Conservation (phyloP, 2,113 vertebrate species). For the Sinocyclocheilus anophthalmus region DNA sequence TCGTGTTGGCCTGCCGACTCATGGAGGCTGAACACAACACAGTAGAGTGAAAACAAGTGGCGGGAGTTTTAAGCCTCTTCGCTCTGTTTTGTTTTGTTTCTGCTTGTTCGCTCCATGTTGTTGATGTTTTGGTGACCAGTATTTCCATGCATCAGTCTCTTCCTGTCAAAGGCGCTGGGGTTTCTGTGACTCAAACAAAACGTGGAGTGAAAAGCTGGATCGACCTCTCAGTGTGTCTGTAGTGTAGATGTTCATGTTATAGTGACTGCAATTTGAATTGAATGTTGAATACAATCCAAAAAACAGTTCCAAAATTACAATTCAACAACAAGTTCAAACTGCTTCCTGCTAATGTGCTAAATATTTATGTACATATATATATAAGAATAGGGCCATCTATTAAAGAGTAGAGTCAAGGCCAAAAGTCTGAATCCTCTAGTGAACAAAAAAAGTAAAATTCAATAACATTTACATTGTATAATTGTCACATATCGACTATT, state of each 20-base stretch:
- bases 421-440: not conserved
- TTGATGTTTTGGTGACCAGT: slow-evolving; percentile 39
- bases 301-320: not conserved
- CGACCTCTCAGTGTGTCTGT: not conserved
- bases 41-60: slow-evolving; percentile 23
- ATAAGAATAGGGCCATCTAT: too few relatives aligned
- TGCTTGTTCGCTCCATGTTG: not conserved
- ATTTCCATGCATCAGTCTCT: slow-evolving; percentile 31
- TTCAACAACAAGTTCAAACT: not conserved
- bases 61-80: slow-evolving; percentile 22
- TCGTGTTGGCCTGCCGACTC: slow-evolving; percentile 39
- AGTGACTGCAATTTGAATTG: not conserved
- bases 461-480: not conserved
- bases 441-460: not conserved
- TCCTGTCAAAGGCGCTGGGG: slow-evolving; percentile 27
- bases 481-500: not conserved
- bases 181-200: slow-evolving; percentile 28
- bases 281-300: not conserved
- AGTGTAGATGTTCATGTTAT: not conserved
- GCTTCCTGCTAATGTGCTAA: not conserved
- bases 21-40: not conserved
- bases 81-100: not conserved
- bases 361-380: too few relatives aligned
- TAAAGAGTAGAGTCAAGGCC: not conserved
- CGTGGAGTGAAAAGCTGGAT: slow-evolving; percentile 13